A percentile compares a stretch with the other conserved stretches of the same genome.
These are phyloP conservation scores for Eulemur rubriventer DNA, from an alignment of 2,797 vertebrate genomes.

Conservation along the genomic window DNA sequence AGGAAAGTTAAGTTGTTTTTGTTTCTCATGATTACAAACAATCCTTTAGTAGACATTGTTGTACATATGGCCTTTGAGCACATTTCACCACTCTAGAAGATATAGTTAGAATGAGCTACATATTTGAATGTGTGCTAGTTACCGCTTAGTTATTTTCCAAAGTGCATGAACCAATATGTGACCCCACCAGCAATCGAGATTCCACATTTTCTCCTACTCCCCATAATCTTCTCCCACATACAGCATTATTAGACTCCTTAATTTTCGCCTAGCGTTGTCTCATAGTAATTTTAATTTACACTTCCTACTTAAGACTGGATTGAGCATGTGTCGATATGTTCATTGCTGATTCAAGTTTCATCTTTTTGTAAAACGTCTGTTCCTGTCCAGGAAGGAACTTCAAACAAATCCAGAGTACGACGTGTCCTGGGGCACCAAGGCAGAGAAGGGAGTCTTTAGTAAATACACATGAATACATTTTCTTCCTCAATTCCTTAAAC, in stretches of 20 bases:
- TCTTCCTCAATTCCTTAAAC: neutral
- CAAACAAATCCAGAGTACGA: neutral
- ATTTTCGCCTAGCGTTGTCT: neutral
- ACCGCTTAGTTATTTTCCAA: neutral
- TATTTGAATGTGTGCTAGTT: rapidly evolving
- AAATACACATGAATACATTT: rapidly evolving
- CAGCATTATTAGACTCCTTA: neutral
- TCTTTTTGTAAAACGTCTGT: neutral
- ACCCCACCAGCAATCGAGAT: too few species aligned
- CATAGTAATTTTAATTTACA: neutral
- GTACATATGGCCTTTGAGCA: rapidly evolving
- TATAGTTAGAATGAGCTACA: rapidly evolving
- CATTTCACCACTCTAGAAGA: rapidly evolving
- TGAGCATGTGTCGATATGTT: neutral
- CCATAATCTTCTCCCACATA: too few species aligned
- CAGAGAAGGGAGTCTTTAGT: too few species aligned
- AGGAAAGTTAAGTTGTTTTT: neutral
- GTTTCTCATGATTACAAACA: neutral
- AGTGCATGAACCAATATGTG: too few species aligned
- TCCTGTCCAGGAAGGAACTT: neutral
- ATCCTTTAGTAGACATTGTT: neutral
- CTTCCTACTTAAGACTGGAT: neutral
- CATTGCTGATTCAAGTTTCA: neutral
- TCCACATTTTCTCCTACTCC: neutral
- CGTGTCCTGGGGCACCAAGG: neutral